Conservation (phyloP, 2,797 vertebrate genomes). For the Schizopygopsis malacanthus region DNA sequence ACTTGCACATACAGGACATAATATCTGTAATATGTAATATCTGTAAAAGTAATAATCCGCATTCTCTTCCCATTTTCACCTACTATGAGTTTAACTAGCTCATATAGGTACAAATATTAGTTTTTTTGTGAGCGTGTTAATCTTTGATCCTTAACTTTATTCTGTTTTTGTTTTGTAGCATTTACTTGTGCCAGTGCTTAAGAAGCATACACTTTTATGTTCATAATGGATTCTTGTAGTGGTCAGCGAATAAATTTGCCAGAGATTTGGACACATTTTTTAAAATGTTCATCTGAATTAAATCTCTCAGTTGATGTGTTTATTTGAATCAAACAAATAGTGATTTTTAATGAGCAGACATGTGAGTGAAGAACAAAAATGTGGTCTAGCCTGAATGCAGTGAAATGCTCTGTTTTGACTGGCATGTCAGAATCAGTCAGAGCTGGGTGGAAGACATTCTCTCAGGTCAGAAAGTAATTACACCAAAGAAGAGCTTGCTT, state of each 20-base stretch:
- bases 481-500: slow-evolving; percentile 28
- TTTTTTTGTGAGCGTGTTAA: neutral
- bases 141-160: neutral
- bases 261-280: neutral
- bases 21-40: neutral
- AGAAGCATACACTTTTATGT: neutral
- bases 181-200: neutral
- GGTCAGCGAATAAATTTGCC: neutral
- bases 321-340: slow-evolving; percentile 3
- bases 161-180: neutral
- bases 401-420: slow-evolving; percentile 28
- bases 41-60: neutral
- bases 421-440: slow-evolving; percentile 26
- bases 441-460: slow-evolving; percentile 22
- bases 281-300: neutral
- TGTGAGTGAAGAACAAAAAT: slow-evolving; percentile 56
- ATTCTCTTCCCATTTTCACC: neutral
- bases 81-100: neutral
- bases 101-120: too few species aligned
- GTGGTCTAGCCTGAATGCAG: slow-evolving; percentile 44
- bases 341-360: neutral
- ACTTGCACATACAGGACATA: neutral
- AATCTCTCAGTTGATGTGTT: neutral
- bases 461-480: slow-evolving; percentile 21
- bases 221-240: neutral